These are phyloP conservation scores for Sitta carolinensis DNA, from an alignment of 2,797 vertebrate genomes.

Conservation along the genomic window DNA sequence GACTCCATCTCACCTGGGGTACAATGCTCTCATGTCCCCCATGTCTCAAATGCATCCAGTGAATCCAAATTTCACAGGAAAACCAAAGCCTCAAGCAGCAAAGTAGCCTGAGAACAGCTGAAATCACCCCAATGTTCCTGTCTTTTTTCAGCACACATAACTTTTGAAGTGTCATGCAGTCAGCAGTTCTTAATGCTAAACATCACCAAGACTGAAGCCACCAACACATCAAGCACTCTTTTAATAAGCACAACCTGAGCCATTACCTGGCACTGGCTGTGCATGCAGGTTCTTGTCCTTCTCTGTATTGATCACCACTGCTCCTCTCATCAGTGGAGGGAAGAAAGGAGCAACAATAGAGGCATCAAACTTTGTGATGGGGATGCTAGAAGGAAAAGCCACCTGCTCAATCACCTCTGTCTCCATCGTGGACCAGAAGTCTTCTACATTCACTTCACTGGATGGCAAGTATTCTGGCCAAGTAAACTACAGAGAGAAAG, in stretches of 20 bases:
- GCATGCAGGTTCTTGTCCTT: slow-evolving; percentile 86
- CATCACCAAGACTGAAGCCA: background rate
- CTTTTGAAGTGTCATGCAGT: background rate
- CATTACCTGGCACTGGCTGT: slow-evolving; percentile 80
- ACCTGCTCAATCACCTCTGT: slow-evolving; percentile 95
- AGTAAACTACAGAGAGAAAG: slow-evolving; percentile 84
- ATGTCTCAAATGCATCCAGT: background rate
- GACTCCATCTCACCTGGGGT: background rate
- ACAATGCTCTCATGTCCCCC: background rate
- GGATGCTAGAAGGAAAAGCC: slow-evolving; percentile 89
- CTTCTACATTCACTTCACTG: slow-evolving; percentile 94
- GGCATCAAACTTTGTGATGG: slow-evolving; percentile 95
- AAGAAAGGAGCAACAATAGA: slow-evolving; percentile 97
- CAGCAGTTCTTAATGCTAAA: background rate
- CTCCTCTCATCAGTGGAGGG: slow-evolving; percentile 92
- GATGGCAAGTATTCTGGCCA: slow-evolving; percentile 90
- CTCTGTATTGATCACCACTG: slow-evolving; percentile 91
- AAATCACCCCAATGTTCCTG: background rate
- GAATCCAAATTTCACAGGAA: background rate
- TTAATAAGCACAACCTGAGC: background rate
- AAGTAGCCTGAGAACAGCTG: background rate
- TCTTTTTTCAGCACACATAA: background rate
- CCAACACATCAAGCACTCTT: background rate
- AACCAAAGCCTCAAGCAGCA: background rate
- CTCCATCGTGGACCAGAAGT: slow-evolving; percentile 98